Evolutionary conservation across 37 sponge, comb jelly and placozoan species (phyloP).

Genomic region (Corticium candelabrum): DNA sequence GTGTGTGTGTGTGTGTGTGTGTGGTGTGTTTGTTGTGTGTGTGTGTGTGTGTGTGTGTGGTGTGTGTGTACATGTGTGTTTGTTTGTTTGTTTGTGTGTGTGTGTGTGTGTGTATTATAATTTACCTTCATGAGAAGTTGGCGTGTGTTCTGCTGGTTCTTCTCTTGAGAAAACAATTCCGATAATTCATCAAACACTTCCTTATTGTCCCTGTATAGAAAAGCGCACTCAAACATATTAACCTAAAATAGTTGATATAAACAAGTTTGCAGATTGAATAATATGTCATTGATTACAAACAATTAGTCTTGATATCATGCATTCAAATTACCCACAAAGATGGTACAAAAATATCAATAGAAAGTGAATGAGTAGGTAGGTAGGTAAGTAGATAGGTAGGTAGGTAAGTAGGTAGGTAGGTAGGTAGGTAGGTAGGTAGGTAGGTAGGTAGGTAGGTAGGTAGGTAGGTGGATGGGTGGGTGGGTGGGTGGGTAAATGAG

Average conservation of each 20-base stretch:
- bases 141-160: slow-evolving; percentile 51
- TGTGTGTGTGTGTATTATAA: background rate
- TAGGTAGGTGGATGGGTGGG: too few species aligned
- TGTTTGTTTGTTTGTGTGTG: background rate
- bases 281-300: too few species aligned
- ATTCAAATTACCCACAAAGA: too few species aligned
- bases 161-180: slow-evolving; percentile 34
- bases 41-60: background rate
- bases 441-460: too few species aligned
- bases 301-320: too few species aligned
- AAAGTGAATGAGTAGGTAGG: too few species aligned
- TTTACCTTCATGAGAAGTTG: slow-evolving; percentile 28
- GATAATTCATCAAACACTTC: slow-evolving; percentile 50
- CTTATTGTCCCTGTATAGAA: slow-evolving; percentile 34
- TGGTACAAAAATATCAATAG: too few species aligned
- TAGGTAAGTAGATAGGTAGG: too few species aligned
- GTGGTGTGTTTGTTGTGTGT: too few species aligned
- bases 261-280: slow-evolving; percentile 8
- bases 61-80: background rate
- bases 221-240: too few species aligned
- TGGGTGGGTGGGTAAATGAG: slow-evolving; percentile 20
- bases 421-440: too few species aligned
- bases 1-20: background rate
- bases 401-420: too few species aligned
- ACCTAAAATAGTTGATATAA: background rate